A percentile compares a stretch with the other conserved stretches of the same genome.
These are phyloP conservation scores for Dryas iulia DNA, from an alignment of 1,140 invertebrate species.

Conservation along the genomic window DNA sequence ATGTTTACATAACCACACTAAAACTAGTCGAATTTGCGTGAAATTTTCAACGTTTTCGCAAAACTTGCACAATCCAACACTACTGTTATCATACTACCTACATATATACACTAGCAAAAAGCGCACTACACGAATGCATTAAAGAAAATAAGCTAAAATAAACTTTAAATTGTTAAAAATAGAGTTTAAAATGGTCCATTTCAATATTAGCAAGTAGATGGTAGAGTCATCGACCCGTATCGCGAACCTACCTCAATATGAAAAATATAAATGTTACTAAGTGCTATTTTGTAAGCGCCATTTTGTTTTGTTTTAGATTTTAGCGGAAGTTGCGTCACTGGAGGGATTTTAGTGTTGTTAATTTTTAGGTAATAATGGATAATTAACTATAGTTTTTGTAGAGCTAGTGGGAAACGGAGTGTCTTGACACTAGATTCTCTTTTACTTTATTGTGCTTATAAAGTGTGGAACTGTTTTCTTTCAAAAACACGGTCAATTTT, in stretches of 20 bases:
- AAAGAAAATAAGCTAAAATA: constrained; percentile 27
- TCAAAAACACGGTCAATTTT: too few relatives aligned
- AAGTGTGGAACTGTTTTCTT: too few relatives aligned
- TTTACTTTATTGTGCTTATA: too few relatives aligned
- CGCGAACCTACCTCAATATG: constrained; percentile 71
- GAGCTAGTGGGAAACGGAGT: too few relatives aligned
- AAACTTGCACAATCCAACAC: constrained; percentile 63
- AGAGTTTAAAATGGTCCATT: constrained; percentile 14
- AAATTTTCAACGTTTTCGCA: constrained; percentile 54
- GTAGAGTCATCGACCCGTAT: constrained; percentile 70
- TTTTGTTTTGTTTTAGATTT: constrained; percentile 29
- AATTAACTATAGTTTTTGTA: too few relatives aligned
- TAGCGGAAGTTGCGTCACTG: background rate
- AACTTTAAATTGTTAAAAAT: constrained; percentile 25
- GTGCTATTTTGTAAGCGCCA: constrained; percentile 46
- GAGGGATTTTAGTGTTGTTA: background rate
- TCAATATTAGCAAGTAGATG: constrained; percentile 31
- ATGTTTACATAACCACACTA: constrained; percentile 13
- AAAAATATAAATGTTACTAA: constrained; percentile 64
- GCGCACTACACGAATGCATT: constrained; percentile 50
- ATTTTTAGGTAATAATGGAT: too few relatives aligned
- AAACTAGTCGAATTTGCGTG: constrained; percentile 16
- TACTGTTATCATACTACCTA: constrained; percentile 58
- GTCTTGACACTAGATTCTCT: too few relatives aligned
- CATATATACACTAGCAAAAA: constrained; percentile 32